Conservation (phyloP, 2,888 invertebrate genomes). For the Calliopum simillimum region DNA sequence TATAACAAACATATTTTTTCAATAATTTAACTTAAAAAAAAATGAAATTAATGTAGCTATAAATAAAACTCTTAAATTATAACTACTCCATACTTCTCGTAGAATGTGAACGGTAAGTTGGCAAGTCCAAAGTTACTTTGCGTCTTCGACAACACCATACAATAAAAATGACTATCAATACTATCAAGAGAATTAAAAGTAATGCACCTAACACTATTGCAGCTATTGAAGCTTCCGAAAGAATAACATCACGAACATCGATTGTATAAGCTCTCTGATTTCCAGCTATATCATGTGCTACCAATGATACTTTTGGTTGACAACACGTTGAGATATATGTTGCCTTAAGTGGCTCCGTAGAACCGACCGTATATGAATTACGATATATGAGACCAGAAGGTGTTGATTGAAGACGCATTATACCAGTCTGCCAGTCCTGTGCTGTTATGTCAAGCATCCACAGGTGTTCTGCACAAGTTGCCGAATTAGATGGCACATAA, state of each 20-base stretch:
- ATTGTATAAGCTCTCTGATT: conserved; percentile 74
- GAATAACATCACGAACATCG: conserved; percentile 70
- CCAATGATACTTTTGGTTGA: conserved; percentile 75
- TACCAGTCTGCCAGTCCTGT: conserved; percentile 75
- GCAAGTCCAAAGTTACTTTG: conserved; percentile 72
- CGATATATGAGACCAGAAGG: conserved; percentile 76
- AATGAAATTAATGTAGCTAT: too few relatives aligned
- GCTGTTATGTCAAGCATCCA: conserved; percentile 80
- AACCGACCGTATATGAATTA: conserved; percentile 76
- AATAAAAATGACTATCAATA: conserved; percentile 71
- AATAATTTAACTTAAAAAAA: too few relatives aligned
- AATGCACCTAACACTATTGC: conserved; percentile 78
- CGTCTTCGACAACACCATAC: conserved; percentile 73
- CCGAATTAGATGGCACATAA: conserved; percentile 61
- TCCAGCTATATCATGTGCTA: conserved; percentile 76
- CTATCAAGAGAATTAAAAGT: conserved; percentile 73
- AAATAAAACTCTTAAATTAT: too few relatives aligned
- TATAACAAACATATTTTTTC: too few relatives aligned
- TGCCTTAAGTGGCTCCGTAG: conserved; percentile 74
- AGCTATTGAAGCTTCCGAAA: conserved; percentile 71
- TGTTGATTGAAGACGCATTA: conserved; percentile 72
- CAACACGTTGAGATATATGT: conserved; percentile 81
- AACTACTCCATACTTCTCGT: conserved; percentile 61
- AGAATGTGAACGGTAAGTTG: conserved; percentile 69
- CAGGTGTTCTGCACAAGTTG: conserved; percentile 73